These are phyloP conservation scores for Zhuqinia jingwanae DNA, from an alignment of 2,888 invertebrate genomes.

Conservation along the genomic window DNA sequence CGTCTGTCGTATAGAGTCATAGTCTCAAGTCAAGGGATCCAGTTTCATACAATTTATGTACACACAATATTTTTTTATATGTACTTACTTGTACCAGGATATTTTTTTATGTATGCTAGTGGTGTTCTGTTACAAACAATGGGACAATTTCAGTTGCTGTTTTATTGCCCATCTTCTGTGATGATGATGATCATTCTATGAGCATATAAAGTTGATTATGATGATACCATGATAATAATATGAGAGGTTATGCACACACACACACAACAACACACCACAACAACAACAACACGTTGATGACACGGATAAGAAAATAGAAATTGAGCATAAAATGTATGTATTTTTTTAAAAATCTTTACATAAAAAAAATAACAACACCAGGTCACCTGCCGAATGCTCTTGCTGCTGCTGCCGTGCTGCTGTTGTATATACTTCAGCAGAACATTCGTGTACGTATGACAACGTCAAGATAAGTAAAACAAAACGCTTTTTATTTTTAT, in stretches of 20 bases:
- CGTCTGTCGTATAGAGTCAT: constrained; percentile 27
- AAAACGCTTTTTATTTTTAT: constrained; percentile 22
- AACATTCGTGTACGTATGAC: constrained; percentile 6
- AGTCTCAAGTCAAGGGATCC: constrained; percentile 59
- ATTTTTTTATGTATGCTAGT: constrained; percentile 56
- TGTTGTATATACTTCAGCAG: no score
- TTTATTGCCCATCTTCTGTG: constrained; percentile 64
- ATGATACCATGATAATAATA: constrained; percentile 57
- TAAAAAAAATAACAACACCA: background rate
- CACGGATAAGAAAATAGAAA: background rate
- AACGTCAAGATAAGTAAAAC: constrained; percentile 37
- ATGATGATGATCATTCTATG: constrained; percentile 64
- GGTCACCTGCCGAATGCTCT: background rate
- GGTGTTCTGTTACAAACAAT: constrained; percentile 71
- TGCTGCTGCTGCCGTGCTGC: no score
- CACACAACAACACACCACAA: background rate
- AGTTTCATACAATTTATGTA: constrained; percentile 63
- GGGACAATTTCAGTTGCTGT: constrained; percentile 68
- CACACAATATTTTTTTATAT: no score
- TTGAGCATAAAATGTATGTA: no score
- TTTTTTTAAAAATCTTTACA: no score
- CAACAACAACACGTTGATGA: constrained; percentile 21
- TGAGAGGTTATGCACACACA: background rate
- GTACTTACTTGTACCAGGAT: no score
- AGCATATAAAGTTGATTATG: constrained; percentile 56